Evolutionary conservation across 2,113 vertebrate species (phyloP).

Genomic region (Heterocephalus glaber): DNA sequence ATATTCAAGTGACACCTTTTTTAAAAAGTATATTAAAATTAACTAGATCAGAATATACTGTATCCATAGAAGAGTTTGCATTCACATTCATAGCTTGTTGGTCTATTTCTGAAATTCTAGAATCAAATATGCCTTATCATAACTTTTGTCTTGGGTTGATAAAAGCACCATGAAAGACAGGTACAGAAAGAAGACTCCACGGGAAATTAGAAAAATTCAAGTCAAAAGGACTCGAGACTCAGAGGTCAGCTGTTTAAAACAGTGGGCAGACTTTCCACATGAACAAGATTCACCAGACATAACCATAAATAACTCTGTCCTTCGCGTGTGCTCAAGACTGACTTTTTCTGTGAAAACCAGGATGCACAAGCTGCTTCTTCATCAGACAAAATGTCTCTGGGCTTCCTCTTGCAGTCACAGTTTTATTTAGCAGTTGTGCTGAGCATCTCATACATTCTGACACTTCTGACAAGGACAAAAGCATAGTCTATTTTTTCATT

Average conservation of each 20-base stretch:
- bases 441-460: conserved; percentile 71
- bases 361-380: conserved; percentile 39
- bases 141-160: not conserved
- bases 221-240: conserved; percentile 34
- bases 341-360: conserved; percentile 74
- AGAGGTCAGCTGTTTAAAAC: conserved; percentile 72
- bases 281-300: conserved; percentile 75
- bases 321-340: conserved; percentile 73
- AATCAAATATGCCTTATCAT: not conserved
- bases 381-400: conserved; percentile 64
- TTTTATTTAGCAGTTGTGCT: conserved; percentile 68
- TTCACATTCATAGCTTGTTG: not conserved
- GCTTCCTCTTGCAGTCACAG: conserved; percentile 45
- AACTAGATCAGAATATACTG: not conserved
- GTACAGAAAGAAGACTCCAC: not conserved
- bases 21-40: conserved; percentile 15
- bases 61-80: not conserved
- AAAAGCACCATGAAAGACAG: not conserved
- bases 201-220: conserved; percentile 49
- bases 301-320: conserved; percentile 78
- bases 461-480: conserved; percentile 81
- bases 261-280: conserved; percentile 65
- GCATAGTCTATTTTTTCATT: conserved; percentile 77
- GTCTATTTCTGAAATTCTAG: conserved; percentile 37
- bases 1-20: not conserved